Percentiles rank a stretch among this genome's conserved stretches.
Conservation (phyloP, 2,797 vertebrate genomes). For the Corythornis leucogaster region DNA sequence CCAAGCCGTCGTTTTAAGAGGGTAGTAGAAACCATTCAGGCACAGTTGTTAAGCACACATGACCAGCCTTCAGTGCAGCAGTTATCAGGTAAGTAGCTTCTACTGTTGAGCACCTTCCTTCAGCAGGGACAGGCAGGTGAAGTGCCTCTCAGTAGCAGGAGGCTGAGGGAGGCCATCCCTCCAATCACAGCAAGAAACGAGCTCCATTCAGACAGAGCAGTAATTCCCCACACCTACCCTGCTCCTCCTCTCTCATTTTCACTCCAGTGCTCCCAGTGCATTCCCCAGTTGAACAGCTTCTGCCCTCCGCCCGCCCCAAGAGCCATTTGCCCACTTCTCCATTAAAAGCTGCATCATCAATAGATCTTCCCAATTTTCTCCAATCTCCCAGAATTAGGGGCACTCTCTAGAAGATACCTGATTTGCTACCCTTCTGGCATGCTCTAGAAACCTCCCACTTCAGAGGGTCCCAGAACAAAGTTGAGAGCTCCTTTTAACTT, state of each 20-base stretch:
- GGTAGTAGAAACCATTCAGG: conserved; percentile 99
- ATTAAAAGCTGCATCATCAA: conserved; percentile 64
- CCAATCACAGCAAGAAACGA: neutral
- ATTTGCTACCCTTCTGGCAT: conserved; percentile 46
- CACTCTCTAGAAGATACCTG: neutral
- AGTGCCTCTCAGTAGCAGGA: conserved; percentile 39
- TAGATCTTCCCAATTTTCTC: conserved; percentile 9
- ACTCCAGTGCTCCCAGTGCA: conserved; percentile 27
- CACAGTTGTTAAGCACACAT: conserved; percentile 97
- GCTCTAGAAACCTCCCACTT: conserved; percentile 47
- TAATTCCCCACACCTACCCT: conserved; percentile 27
- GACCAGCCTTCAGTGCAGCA: conserved; percentile 97
- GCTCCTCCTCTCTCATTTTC: conserved; percentile 53
- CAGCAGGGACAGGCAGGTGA: conserved; percentile 50
- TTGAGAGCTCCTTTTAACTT: conserved; percentile 65
- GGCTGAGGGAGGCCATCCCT: conserved; percentile 47
- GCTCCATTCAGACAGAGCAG: conserved; percentile 62
- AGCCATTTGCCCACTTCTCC: conserved; percentile 72
- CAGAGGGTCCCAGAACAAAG: conserved; percentile 52
- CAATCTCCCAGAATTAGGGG: neutral
- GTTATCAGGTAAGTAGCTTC: conserved; percentile 91
- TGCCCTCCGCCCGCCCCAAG: conserved; percentile 61
- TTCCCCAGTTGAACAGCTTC: conserved; percentile 43
- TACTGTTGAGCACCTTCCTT: conserved; percentile 51
- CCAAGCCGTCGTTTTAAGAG: conserved; percentile 98